Percentiles rank a stretch among this genome's conserved stretches.
Evolutionary conservation across 2,113 vertebrate species (phyloP).

Genomic region (Syrmaticus mikado): DNA sequence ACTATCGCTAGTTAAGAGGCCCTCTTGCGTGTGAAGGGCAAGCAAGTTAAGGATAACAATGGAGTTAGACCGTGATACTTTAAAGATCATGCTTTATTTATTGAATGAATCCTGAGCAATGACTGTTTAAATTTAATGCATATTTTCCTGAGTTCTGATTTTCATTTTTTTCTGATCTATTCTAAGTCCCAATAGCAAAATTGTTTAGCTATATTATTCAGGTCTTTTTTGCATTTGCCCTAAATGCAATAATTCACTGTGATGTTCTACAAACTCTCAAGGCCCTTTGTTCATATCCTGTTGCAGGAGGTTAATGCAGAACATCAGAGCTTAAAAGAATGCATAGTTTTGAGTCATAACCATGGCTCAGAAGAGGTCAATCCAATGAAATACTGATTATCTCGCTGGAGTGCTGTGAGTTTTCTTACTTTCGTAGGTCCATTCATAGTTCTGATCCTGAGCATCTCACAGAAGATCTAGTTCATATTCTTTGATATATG

Average conservation of each 20-base stretch:
- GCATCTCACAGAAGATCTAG: background rate
- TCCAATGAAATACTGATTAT: constrained; percentile 43
- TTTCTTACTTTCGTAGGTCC: constrained; percentile 24
- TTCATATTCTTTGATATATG: background rate
- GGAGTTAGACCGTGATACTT: background rate
- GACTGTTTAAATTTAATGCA: background rate
- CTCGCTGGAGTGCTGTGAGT: background rate
- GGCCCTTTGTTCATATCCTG: constrained; percentile 15
- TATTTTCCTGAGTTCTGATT: constrained; percentile 1
- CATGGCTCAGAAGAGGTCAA: constrained; percentile 38
- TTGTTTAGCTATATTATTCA: background rate
- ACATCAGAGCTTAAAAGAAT: constrained; percentile 47
- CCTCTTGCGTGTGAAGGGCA: background rate
- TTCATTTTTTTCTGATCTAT: background rate
- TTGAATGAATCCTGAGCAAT: constrained; percentile 2
- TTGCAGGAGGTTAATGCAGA: constrained; percentile 44
- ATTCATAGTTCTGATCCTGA: constrained; percentile 1
- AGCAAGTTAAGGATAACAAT: background rate
- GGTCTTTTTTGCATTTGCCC: background rate
- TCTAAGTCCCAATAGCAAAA: constrained; percentile 1
- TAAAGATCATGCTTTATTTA: background rate
- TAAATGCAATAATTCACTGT: background rate
- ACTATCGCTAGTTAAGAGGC: background rate
- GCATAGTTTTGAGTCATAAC: background rate
- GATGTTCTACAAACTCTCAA: constrained; percentile 25